phyloP scores from a whole-genome alignment of 2,797 vertebrate genomes.

The Enteromius trimaculatus region DNA sequence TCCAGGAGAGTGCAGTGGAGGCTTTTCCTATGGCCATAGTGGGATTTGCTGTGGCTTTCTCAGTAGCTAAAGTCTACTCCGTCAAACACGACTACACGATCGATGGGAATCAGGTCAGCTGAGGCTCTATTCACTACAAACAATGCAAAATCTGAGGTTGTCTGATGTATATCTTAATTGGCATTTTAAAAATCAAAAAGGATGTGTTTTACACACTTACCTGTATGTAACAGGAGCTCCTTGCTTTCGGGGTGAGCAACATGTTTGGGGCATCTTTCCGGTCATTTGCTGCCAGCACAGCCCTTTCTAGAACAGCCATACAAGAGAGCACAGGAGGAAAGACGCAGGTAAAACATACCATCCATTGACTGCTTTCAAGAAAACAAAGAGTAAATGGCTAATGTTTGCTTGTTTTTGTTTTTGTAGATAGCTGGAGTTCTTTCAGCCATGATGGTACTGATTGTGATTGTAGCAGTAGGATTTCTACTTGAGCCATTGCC shows the following conservation, averaged over 20 bases:
- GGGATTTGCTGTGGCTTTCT: conserved; percentile 91
- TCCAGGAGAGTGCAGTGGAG: conserved; percentile 78
- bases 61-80: conserved; percentile 92
- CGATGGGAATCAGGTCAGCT: conserved; percentile 88
- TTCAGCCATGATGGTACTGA: conserved; percentile 87
- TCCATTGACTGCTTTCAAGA: neutral
- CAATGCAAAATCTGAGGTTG: neutral
- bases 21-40: conserved; percentile 88
- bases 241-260: conserved; percentile 92
- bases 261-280: conserved; percentile 87
- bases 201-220: neutral
- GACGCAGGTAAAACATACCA: conserved; percentile 84
- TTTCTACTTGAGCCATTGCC: conserved; percentile 89
- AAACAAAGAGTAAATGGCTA: conserved; percentile 6
- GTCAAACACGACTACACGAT: conserved; percentile 91
- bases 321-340: conserved; percentile 96
- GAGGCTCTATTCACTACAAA: conserved; percentile 4
- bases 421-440: conserved; percentile 87
- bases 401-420: neutral
- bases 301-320: conserved; percentile 90
- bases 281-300: conserved; percentile 89
- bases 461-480: conserved; percentile 86
- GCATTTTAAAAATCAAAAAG: neutral
- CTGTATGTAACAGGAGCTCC: conserved; percentile 81
- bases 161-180: neutral